Conservation (phyloP, 2,888 invertebrate species). For the Lingula anatina region DNA sequence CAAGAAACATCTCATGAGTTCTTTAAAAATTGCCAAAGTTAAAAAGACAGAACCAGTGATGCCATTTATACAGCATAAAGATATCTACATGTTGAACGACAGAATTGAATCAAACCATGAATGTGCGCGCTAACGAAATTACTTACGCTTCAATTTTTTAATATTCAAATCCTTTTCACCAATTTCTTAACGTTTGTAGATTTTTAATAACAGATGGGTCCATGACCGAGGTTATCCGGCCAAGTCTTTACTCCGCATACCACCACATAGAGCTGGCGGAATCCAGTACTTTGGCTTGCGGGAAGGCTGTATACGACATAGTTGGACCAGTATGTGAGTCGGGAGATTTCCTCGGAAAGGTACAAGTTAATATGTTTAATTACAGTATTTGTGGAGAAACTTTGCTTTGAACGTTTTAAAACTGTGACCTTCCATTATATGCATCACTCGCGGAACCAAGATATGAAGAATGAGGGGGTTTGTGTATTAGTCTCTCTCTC, state of each 20-base stretch:
- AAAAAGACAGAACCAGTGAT: neutral
- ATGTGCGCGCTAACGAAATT: neutral
- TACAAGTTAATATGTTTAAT: too few relatives aligned
- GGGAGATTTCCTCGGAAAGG: conserved; percentile 50
- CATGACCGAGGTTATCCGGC: conserved; percentile 52
- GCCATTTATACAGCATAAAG: neutral
- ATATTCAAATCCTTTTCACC: too few relatives aligned
- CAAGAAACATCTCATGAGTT: neutral
- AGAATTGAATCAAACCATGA: too few relatives aligned
- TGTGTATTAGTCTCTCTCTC: too few relatives aligned
- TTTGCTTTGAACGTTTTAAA: too few relatives aligned
- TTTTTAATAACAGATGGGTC: conserved; percentile 49
- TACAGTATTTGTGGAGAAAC: too few relatives aligned
- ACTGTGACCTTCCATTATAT: too few relatives aligned
- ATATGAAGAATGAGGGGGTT: too few relatives aligned
- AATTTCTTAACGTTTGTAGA: conserved; percentile 9
- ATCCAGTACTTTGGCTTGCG: conserved; percentile 4
- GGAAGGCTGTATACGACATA: conserved; percentile 31
- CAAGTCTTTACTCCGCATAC: conserved; percentile 50
- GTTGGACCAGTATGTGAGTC: conserved; percentile 54
- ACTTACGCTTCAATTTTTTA: too few relatives aligned
- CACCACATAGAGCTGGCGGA: conserved; percentile 47
- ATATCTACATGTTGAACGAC: neutral
- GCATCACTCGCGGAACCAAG: too few relatives aligned
- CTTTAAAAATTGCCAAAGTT: neutral